These are phyloP conservation scores for Upupa epops DNA, from an alignment of 2,113 vertebrate species.

Conservation along the genomic window DNA sequence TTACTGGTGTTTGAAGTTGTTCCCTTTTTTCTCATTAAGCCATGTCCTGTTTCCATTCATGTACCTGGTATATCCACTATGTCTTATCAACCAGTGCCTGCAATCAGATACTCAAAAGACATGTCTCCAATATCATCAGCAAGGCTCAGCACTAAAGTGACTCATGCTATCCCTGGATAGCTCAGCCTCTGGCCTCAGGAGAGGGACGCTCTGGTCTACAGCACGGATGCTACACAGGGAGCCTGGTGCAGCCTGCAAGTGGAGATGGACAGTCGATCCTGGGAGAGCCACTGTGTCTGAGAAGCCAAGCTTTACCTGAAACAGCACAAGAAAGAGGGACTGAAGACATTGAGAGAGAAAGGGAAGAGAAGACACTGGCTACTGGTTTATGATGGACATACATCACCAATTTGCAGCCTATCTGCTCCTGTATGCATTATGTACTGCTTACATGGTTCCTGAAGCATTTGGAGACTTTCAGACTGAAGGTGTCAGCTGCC, in stretches of 20 bases:
- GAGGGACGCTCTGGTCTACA: constrained; percentile 82
- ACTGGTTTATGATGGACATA: background rate
- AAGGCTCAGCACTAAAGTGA: background rate
- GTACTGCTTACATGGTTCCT: constrained; percentile 76
- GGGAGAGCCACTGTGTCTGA: constrained; percentile 71
- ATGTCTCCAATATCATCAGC: background rate
- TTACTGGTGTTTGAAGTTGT: background rate
- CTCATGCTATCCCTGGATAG: constrained; percentile 71
- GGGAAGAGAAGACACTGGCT: background rate
- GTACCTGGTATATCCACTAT: background rate
- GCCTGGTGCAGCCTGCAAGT: constrained; percentile 72
- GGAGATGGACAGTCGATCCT: constrained; percentile 64
- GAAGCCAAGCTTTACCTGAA: constrained; percentile 79
- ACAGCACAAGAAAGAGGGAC: background rate
- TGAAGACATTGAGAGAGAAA: background rate
- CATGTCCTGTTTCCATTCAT: background rate
- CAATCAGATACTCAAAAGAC: background rate
- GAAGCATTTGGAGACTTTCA: constrained; percentile 77
- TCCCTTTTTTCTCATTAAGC: background rate
- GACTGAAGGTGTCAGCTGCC: constrained; percentile 76
- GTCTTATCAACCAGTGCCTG: background rate
- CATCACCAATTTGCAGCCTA: background rate
- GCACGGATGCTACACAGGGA: constrained; percentile 84
- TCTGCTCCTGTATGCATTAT: background rate
- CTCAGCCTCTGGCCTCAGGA: constrained; percentile 76